These are phyloP conservation scores for Mamestra brassicae DNA, from an alignment of 2,888 invertebrate species.

Conservation along the genomic window DNA sequence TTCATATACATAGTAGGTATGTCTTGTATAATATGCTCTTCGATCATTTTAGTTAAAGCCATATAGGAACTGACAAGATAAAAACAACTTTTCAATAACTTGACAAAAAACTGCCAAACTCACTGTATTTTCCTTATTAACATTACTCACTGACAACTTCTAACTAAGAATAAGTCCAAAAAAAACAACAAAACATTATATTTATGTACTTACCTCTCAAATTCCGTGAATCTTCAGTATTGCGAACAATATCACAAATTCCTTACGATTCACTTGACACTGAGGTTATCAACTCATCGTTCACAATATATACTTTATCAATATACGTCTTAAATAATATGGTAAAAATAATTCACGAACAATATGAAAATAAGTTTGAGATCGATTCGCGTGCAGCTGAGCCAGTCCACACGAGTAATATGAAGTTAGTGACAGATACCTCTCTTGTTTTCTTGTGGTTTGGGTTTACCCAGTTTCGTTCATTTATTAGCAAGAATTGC, in stretches of 20 bases:
- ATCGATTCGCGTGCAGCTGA: conserved; percentile 48
- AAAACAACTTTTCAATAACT: not conserved
- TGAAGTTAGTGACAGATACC: conserved; percentile 54
- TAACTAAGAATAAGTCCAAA: not conserved
- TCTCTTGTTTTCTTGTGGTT: conserved; percentile 26
- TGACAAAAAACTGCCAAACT: not conserved
- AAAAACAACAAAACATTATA: not conserved
- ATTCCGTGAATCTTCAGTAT: not conserved
- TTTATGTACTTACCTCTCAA: conserved; percentile 29
- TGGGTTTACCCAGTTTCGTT: conserved; percentile 56
- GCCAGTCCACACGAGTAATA: conserved; percentile 35
- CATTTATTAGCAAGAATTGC: conserved; percentile 12
- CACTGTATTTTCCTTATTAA: conserved; percentile 32
- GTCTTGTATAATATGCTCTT: not conserved
- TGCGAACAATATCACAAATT: conserved; percentile 17
- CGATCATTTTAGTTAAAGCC: not conserved
- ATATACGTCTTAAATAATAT: not conserved
- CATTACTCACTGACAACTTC: conserved; percentile 17
- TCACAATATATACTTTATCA: conserved; percentile 1
- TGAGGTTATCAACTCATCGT: conserved; percentile 49
- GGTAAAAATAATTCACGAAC: conserved; percentile 14
- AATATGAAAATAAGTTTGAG: conserved; percentile 12
- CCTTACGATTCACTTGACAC: conserved; percentile 35
- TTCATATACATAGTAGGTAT: not conserved
- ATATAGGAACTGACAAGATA: not conserved